Conservation (phyloP, 2,888 invertebrate genomes). For the Andrena bucephala region DNA sequence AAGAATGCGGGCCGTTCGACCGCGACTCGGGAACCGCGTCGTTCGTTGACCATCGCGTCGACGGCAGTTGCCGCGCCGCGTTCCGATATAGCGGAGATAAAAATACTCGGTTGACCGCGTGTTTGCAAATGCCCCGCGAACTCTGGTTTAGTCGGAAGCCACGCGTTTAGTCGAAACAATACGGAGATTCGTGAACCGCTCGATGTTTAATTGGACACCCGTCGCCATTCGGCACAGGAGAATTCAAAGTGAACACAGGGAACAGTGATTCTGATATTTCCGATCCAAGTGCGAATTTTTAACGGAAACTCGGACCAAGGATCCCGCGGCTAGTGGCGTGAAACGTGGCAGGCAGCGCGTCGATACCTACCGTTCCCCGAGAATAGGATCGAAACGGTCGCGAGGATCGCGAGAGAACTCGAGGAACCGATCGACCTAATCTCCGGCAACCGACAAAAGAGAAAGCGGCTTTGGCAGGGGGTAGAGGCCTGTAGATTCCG, state of each 20-base stretch:
- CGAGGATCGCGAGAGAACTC: conserved; percentile 18
- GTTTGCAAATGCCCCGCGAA: conserved; percentile 3
- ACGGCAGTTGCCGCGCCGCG: conserved; percentile 18
- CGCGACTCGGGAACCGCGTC: neutral
- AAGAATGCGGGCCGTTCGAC: conserved; percentile 11
- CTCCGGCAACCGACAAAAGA: conserved; percentile 55
- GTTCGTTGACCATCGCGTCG: conserved; percentile 56
- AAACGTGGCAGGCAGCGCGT: neutral
- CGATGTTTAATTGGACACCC: no score
- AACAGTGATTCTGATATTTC: no score
- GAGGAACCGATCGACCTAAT: conserved; percentile 60
- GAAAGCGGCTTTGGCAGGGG: conserved; percentile 44
- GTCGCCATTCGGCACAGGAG: no score
- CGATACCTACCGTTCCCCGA: conserved; percentile 3
- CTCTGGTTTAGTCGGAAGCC: neutral
- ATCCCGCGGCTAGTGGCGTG: neutral
- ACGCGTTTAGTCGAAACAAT: no score
- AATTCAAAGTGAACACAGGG: no score
- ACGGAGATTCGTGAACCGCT: no score
- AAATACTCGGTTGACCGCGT: conserved; percentile 49
- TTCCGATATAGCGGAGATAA: conserved; percentile 54
- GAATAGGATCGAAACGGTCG: neutral
- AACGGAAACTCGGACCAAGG: neutral
- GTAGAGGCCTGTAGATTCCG: conserved; percentile 21
- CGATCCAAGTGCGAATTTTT: neutral